A percentile compares a stretch with the other conserved stretches of the same genome.
phyloP scores from a whole-genome alignment of 2,113 vertebrate species.

The Panthera uncia region DNA sequence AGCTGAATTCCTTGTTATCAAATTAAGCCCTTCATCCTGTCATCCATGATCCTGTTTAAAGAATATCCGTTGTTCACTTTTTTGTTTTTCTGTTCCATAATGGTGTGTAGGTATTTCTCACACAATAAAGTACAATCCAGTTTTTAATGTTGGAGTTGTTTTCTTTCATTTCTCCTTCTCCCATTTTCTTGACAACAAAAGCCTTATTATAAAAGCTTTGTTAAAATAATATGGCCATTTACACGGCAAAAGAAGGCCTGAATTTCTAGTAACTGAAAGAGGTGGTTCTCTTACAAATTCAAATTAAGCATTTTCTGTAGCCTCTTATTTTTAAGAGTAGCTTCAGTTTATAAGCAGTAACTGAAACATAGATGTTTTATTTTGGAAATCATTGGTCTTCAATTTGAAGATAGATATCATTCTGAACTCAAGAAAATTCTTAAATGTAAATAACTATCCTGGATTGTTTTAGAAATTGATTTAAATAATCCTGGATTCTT shows the following conservation, averaged over 20 bases:
- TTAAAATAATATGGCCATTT: background rate
- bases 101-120: slow-evolving; percentile 27
- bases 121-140: slow-evolving; percentile 65
- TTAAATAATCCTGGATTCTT: slow-evolving; percentile 21
- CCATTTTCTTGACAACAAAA: slow-evolving; percentile 12
- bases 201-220: background rate
- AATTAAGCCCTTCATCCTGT: background rate
- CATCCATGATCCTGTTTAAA: background rate
- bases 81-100: slow-evolving; percentile 37
- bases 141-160: slow-evolving; percentile 34
- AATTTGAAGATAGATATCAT: slow-evolving; percentile 1
- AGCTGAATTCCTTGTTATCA: slow-evolving; percentile 7
- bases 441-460: background rate
- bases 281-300: background rate
- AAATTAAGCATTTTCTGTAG: background rate
- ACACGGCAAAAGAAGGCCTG: background rate
- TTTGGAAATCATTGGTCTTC: slow-evolving; percentile 40
- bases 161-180: slow-evolving; percentile 56
- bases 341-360: background rate
- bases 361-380: background rate
- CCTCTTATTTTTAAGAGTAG: slow-evolving; percentile 30
- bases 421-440: slow-evolving; percentile 43
- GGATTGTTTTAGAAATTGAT: slow-evolving; percentile 14
- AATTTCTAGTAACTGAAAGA: background rate
- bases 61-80: background rate